phyloP scores from a whole-genome alignment of 1,140 invertebrate species.

The Harpegnathos saltator region DNA sequence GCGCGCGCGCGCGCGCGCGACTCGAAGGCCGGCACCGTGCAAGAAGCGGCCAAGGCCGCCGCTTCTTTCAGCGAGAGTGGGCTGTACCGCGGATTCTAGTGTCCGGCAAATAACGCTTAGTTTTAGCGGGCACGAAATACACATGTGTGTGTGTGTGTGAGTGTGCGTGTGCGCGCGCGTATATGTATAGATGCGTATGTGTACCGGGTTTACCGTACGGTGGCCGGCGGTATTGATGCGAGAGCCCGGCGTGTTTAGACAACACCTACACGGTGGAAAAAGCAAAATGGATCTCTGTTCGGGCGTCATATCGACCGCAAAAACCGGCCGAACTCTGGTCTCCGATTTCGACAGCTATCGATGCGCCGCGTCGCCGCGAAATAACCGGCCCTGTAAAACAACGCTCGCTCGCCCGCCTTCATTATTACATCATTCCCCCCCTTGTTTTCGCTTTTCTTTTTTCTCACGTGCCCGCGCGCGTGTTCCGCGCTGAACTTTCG shows the following conservation, averaged over 20 bases:
- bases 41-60: conserved; percentile 40
- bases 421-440: conserved; percentile 36
- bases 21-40: background rate
- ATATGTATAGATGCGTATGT: too few relatives aligned
- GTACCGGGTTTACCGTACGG: conserved; percentile 29
- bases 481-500: too few relatives aligned
- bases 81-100: conserved; percentile 33
- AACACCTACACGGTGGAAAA: conserved; percentile 48
- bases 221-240: conserved; percentile 52
- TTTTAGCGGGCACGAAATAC: conserved; percentile 41
- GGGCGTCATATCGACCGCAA: conserved; percentile 45
- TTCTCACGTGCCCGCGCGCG: too few relatives aligned
- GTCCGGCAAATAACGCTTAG: conserved; percentile 52
- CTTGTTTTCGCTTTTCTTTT: background rate
- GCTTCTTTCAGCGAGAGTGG: conserved; percentile 12
- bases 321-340: conserved; percentile 26
- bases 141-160: too few relatives aligned
- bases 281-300: conserved; percentile 59
- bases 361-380: conserved; percentile 30
- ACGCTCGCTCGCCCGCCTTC: background rate
- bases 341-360: conserved; percentile 46
- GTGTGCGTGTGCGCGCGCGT: too few relatives aligned
- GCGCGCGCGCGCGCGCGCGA: too few relatives aligned
- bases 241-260: conserved; percentile 48
- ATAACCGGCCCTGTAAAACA: conserved; percentile 11